Evolutionary conservation across 2,888 invertebrate species (phyloP).

Genomic region (Tuta absoluta): DNA sequence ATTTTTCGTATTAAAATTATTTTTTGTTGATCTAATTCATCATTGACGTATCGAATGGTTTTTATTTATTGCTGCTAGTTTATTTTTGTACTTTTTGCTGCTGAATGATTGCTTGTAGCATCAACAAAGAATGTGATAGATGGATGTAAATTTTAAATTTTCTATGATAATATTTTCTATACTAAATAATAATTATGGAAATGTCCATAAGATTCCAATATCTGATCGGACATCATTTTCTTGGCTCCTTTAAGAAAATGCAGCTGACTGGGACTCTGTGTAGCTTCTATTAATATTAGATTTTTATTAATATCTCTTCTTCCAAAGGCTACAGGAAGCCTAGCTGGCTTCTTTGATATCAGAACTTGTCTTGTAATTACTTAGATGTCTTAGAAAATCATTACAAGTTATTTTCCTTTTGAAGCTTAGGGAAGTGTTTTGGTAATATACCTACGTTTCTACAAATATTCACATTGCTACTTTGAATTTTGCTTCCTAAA

Average conservation of each 20-base stretch:
- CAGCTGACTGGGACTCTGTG: slow-evolving; percentile 73
- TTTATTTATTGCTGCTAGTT: no score
- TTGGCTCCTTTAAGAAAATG: slow-evolving; percentile 79
- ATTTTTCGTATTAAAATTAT: no score
- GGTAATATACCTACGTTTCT: no score
- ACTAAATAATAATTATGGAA: slow-evolving; percentile 15
- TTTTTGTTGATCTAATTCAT: no score
- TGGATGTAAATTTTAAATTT: neutral
- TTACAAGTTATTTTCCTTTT: neutral
- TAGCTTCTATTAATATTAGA: slow-evolving; percentile 71
- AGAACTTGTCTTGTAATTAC: slow-evolving; percentile 44
- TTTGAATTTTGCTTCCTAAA: no score
- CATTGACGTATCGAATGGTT: no score
- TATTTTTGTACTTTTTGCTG: no score
- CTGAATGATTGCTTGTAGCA: no score
- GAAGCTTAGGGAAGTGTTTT: neutral
- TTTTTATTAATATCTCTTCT: slow-evolving; percentile 70
- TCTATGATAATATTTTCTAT: neutral
- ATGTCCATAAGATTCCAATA: slow-evolving; percentile 48
- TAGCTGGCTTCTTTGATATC: slow-evolving; percentile 58
- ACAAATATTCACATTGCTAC: no score
- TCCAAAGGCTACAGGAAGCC: slow-evolving; percentile 45
- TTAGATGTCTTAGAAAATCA: slow-evolving; percentile 37
- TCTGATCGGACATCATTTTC: slow-evolving; percentile 75
- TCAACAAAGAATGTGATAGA: no score